Evolutionary conservation across 2,113 vertebrate species (phyloP).

Genomic region (Lota lota): DNA sequence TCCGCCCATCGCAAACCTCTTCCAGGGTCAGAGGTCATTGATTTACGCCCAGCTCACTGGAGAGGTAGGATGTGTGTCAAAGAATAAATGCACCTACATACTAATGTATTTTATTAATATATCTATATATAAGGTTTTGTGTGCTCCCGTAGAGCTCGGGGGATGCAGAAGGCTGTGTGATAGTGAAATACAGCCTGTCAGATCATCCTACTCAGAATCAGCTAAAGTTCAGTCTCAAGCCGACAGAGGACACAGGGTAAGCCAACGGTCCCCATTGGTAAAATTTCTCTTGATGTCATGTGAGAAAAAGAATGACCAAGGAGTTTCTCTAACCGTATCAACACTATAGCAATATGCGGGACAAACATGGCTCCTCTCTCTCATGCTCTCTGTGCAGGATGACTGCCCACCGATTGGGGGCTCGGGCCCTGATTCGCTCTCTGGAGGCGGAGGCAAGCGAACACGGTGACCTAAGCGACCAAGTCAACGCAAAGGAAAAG

Average conservation of each 20-base stretch:
- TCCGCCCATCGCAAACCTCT: slow-evolving; percentile 57
- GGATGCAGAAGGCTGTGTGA: slow-evolving; percentile 51
- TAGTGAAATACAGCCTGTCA: slow-evolving; percentile 61
- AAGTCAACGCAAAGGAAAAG: slow-evolving; percentile 42
- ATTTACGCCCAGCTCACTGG: slow-evolving; percentile 66
- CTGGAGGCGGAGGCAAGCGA: slow-evolving; percentile 57
- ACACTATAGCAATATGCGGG: neutral
- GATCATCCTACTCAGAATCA: slow-evolving; percentile 50
- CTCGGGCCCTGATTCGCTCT: slow-evolving; percentile 68
- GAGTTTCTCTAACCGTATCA: neutral
- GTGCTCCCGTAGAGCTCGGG: slow-evolving; percentile 38
- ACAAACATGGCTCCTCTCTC: neutral
- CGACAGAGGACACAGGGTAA: slow-evolving; percentile 58
- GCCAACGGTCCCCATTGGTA: neutral
- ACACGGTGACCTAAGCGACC: slow-evolving; percentile 3
- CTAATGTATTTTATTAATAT: no score
- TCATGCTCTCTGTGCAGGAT: slow-evolving; percentile 57
- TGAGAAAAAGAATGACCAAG: neutral
- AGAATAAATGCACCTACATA: neutral
- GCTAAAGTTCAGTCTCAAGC: slow-evolving; percentile 54
- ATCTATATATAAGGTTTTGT: neutral
- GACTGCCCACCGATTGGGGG: slow-evolving; percentile 76
- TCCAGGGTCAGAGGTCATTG: slow-evolving; percentile 69
- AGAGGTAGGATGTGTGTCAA: slow-evolving; percentile 47
- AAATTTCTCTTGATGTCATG: neutral